Conservation (phyloP, 2,113 vertebrate genomes). For the Kryptolebias marmoratus region DNA sequence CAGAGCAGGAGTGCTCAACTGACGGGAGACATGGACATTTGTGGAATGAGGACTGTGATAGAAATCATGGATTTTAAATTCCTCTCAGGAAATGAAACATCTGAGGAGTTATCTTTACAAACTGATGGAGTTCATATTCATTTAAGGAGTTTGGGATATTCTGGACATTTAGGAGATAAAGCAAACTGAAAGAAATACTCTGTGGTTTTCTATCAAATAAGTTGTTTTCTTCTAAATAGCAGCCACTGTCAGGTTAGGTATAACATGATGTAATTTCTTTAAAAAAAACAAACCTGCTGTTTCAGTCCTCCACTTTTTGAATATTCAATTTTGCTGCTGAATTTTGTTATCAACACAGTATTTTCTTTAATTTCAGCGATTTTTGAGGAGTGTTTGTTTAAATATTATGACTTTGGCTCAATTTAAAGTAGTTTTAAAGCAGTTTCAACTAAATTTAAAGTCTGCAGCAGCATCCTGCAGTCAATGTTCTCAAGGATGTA, state of each 20-base stretch:
- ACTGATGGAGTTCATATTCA: constrained; percentile 25
- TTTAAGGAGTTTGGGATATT: constrained; percentile 10
- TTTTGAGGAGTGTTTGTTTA: not conserved
- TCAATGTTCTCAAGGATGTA: too few species aligned
- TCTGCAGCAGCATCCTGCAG: not conserved
- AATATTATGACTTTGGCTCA: not conserved
- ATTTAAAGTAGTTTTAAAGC: too few species aligned
- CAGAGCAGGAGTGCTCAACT: not conserved
- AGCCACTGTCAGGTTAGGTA: not conserved
- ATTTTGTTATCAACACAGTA: too few species aligned
- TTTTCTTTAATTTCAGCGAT: too few species aligned
- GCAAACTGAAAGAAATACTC: not conserved
- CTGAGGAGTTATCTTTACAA: constrained; percentile 12
- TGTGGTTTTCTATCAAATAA: not conserved
- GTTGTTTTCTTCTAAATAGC: not conserved
- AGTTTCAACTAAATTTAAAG: not conserved
- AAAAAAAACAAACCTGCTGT: constrained; percentile 12
- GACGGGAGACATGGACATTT: constrained; percentile 30
- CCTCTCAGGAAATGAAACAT: constrained; percentile 47
- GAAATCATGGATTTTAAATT: constrained; percentile 41
- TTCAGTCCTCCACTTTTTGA: not conserved
- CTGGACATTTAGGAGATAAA: not conserved
- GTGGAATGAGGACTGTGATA: constrained; percentile 35
- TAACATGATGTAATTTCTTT: not conserved
- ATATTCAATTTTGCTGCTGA: too few species aligned